Evolutionary conservation across 2,888 invertebrate species (phyloP).

Genomic region (Magallana nippona): DNA sequence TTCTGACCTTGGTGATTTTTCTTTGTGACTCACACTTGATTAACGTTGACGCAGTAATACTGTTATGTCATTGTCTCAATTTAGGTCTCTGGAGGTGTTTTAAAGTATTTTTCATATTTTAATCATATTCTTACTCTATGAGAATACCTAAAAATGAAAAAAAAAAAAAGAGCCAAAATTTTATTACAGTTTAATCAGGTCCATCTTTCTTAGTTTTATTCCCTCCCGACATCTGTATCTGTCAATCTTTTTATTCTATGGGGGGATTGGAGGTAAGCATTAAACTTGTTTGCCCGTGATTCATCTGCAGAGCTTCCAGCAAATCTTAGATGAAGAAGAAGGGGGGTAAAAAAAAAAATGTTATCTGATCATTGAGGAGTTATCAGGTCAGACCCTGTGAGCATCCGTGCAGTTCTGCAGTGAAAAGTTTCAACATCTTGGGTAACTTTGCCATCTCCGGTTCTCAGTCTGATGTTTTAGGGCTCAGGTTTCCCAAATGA

Average conservation of each 20-base stretch:
- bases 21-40: neutral
- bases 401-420: conserved; percentile 19
- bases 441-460: neutral
- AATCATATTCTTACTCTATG: neutral
- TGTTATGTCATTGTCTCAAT: no score
- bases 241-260: neutral
- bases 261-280: conserved; percentile 6
- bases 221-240: conserved; percentile 6
- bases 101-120: neutral
- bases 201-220: neutral
- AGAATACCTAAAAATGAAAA: neutral
- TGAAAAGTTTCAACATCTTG: conserved; percentile 30
- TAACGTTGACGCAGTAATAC: neutral
- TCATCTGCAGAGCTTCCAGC: conserved; percentile 13
- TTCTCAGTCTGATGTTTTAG: neutral
- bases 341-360: neutral
- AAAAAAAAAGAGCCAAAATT: neutral
- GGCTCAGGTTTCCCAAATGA: neutral
- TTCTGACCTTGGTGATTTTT: neutral
- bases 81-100: neutral
- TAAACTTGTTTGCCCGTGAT: neutral
- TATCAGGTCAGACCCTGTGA: conserved; percentile 9
- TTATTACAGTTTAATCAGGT: conserved; percentile 1
- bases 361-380: conserved; percentile 32
- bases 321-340: conserved; percentile 9